Base-by-base conservation (phyloP, 2,113 vertebrate genomes). In the Callocephalon fimbriatum region DNA sequence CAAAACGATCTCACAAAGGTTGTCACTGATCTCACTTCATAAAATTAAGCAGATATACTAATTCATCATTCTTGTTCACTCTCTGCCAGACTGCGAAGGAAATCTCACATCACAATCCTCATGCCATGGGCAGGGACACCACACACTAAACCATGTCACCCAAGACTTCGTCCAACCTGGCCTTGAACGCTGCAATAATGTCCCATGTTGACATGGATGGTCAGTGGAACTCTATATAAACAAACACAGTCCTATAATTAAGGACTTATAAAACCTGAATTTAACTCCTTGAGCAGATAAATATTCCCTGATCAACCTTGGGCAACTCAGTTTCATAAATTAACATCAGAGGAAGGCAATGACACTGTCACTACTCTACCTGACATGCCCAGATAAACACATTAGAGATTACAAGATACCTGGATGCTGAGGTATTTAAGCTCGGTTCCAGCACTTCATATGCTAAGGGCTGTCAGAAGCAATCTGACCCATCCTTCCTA, bases 401-500 rank as follows among this genome's bases (percentile, higher is more conserved):
- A 0, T 5, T 20, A 4, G 31, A 53, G 32, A 66, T 51, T 48
- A 61, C 5, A 73, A 6, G 4, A 17, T 51, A 8, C 4, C 32
- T 76, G 37, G 25, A 51, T 42, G 37, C 1, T 47, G 9, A 62
- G 2, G 27, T 51, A 44, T 66, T 90, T 38, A 82, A 92, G 23
- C 17, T 75, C 17, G 31, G 9, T 79, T 86, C 32, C 10, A 86
- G 38, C 13, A 67, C 2, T 22, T 81, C 32, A 44, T 12, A 44
- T 1, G 3, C 21, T 15, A 22, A 26, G 26, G 40, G 8, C 18
- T 82, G 32, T 42, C 19, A 63, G 65, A 59, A 65, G 14, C 18
- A 53, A 71, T 12, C 17, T 77, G 45, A 16, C 6, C 7, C 40
- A 56, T 19, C 4, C 25, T 8, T 68, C 23, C 59, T 51, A 14